Evolutionary conservation across 2,888 invertebrate species (phyloP), one percentile per base, ranked within the genome.

Genomic region (Catonia carolina): DNA sequence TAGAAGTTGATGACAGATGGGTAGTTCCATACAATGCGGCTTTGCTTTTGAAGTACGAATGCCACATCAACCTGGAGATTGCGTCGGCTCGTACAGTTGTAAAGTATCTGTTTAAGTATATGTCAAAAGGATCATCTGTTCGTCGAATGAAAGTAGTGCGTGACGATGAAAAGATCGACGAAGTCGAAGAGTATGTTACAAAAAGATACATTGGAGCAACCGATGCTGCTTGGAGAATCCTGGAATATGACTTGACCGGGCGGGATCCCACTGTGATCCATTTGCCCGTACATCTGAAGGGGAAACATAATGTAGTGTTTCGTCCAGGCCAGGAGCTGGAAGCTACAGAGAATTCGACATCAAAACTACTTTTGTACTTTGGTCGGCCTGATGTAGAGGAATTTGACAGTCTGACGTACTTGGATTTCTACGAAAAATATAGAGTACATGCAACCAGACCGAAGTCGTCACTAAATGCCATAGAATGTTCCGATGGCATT

Each of bases 181-280:
- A 59, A 20, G 39, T 55, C 5, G 54, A 61, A 33, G 37, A 61
- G 14, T 61, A 59, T 50, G 57, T 52, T n/a, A n/a, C n/a, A n/a
- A n/a, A n/a, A n/a, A n/a, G n/a, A n/a, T n/a, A n/a, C n/a, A n/a
- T n/a, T n/a, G n/a, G n/a, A n/a, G n/a, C n/a, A n/a, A n/a, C n/a
- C n/a, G n/a, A n/a, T n/a, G n/a, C n/a, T n/a, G n/a, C n/a, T n/a
- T n/a, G n/a, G n/a, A n/a, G n/a, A n/a, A n/a, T n/a, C n/a, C n/a
- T n/a, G n/a, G n/a, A n/a, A n/a, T n/a, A n/a, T n/a, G n/a, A n/a
- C n/a, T n/a, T n/a, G n/a, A n/a, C n/a, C n/a, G n/a, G n/a, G n/a
- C n/a, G n/a, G n/a, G n/a, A n/a, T n/a, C n/a, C n/a, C n/a, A n/a
- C n/a, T n/a, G n/a, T n/a, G n/a, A n/a, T n/a, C n/a, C n/a, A n/a